Percentiles rank a stretch among this genome's conserved stretches.
Conservation (phyloP, 2,113 vertebrate species). For the Xiphophorus maculatus region DNA sequence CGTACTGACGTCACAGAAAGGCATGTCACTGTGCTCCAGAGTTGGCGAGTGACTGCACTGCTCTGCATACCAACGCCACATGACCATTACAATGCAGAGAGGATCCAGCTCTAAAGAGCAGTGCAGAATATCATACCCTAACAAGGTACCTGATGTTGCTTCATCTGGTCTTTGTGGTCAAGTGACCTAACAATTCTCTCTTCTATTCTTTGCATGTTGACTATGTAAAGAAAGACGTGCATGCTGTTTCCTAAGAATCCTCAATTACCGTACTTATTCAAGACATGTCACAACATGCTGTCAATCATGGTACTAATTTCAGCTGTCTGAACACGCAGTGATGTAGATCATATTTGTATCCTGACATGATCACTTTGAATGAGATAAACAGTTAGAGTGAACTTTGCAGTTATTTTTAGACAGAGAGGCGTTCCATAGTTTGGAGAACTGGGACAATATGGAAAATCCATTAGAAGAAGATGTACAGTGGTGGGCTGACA, state of each 20-base stretch:
- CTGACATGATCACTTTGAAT: constrained; percentile 6
- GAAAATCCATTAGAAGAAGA: constrained; percentile 16
- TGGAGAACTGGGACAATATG: not conserved
- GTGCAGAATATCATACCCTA: constrained; percentile 1
- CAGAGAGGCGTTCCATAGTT: constrained; percentile 16
- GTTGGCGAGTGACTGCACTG: constrained; percentile 9
- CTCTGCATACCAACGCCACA: constrained; percentile 61
- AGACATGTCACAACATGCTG: constrained; percentile 23
- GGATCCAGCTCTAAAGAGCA: constrained; percentile 20
- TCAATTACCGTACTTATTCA: constrained; percentile 1
- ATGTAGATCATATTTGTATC: constrained; percentile 19
- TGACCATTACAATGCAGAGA: constrained; percentile 38
- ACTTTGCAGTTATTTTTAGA: not conserved
- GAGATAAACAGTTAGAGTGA: constrained; percentile 17
- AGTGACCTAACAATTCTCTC: constrained; percentile 14
- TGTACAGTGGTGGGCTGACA: constrained; percentile 12
- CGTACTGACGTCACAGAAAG: constrained; percentile 57
- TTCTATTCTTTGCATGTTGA: constrained; percentile 19
- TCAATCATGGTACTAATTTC: constrained; percentile 26
- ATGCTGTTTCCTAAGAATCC: constrained; percentile 11
- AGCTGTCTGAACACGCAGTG: not conserved
- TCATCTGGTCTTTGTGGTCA: constrained; percentile 37
- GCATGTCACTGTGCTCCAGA: constrained; percentile 35
- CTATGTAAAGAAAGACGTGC: not conserved
- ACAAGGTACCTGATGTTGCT: constrained; percentile 26